phyloP scores from a whole-genome alignment of 2,888 invertebrate species.

The Leucoma salicis region DNA sequence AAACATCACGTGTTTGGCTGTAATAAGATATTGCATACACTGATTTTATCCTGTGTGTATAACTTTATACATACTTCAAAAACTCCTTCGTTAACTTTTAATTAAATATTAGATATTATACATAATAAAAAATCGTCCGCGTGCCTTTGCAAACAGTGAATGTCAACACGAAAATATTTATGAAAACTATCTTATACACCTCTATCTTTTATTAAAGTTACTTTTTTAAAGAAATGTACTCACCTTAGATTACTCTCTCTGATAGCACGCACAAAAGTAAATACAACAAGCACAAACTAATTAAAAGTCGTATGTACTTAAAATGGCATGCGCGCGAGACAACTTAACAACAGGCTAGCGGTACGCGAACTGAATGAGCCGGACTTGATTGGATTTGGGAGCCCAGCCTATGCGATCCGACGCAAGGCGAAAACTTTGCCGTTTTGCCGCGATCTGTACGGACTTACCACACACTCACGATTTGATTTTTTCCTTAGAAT shows the following conservation, averaged over 20 bases:
- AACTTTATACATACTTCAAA: too few species aligned
- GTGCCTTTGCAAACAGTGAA: conserved; percentile 10
- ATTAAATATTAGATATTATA: too few species aligned
- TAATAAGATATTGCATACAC: too few species aligned
- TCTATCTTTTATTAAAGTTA: too few species aligned
- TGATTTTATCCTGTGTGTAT: too few species aligned
- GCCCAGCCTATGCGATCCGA: too few species aligned
- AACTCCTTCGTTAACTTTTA: too few species aligned
- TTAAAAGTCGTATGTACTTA: conserved; percentile 25
- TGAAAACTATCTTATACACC: too few species aligned
- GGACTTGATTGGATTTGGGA: conserved; percentile 5
- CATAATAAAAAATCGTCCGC: too few species aligned
- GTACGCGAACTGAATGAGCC: conserved; percentile 27
- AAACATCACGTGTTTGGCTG: too few species aligned
- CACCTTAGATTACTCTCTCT: conserved; percentile 20
- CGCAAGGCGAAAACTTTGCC: too few species aligned
- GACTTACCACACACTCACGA: conserved; percentile 27
- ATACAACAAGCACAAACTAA: conserved; percentile 24
- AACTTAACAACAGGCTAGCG: conserved; percentile 18
- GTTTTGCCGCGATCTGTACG: conserved; percentile 21
- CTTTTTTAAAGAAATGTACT: conserved; percentile 22
- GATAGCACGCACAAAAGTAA: conserved; percentile 15
- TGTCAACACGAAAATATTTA: too few species aligned
- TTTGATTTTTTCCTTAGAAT: conserved; percentile 19
- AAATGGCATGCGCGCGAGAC: conserved; percentile 11